Percentiles rank a stretch among this genome's conserved stretches.
phyloP scores from a whole-genome alignment of 2,113 vertebrate genomes.

The Channa argus region DNA sequence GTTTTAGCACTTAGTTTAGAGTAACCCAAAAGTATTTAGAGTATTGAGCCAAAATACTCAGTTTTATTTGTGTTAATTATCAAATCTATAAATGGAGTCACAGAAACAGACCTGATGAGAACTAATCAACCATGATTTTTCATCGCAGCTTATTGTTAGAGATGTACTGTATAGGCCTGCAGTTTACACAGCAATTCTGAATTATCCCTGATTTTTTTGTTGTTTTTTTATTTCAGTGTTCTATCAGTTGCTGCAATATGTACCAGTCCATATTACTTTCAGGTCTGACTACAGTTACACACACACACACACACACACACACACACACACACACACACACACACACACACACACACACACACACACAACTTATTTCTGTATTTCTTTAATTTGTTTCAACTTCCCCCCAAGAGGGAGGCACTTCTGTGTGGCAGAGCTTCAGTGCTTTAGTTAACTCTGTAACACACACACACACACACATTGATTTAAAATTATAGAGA shows the following conservation, averaged over 20 bases:
- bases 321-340: neutral
- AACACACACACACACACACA: neutral
- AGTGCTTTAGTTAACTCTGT: neutral
- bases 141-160: neutral
- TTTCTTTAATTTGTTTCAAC: neutral
- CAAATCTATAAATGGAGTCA: too few species aligned
- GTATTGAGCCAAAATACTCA: too few species aligned
- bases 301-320: neutral
- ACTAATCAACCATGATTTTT: too few species aligned
- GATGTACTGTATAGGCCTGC: constrained; percentile 8
- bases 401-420: neutral
- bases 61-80: too few species aligned
- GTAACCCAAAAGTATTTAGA: too few species aligned
- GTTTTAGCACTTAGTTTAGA: too few species aligned
- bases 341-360: neutral
- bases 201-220: neutral
- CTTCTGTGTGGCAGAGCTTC: neutral
- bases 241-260: neutral
- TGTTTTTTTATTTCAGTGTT: too few species aligned
- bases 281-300: neutral
- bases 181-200: neutral
- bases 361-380: neutral
- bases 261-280: neutral
- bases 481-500: neutral
- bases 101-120: too few species aligned